Base-by-base conservation (phyloP, 2,797 vertebrate genomes). In the Pachyuromys duprasi region DNA sequence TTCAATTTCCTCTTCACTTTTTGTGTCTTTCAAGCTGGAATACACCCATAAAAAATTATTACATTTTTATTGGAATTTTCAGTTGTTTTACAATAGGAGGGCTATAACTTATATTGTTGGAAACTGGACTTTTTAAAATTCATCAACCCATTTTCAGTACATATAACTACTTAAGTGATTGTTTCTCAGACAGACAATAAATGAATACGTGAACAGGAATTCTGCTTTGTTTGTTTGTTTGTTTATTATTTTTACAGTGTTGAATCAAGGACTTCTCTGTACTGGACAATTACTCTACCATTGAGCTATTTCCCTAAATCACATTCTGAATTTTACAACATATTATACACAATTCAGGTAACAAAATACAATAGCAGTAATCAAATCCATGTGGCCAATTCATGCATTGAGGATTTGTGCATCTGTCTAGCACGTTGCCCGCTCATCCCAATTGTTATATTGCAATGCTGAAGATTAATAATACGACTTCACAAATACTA, bases 11-110 rank as follows among this genome's bases (percentile, higher is more conserved):
- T 70, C 62, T 80, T 89, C 49, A 13, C 42, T 89, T 75, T n/a
- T 75, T n/a, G 28, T 91, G 8, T 76, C 81, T 96, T 86, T 90
- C 36, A 86, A 90, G 80, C 26, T 95, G 69, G 75, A 39, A 39
- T 80, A 31, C 42, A 14, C 65, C 80, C 53, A 80, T 89, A 31
- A 80, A 88, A 83, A 17, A 90, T 49, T 42, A 28, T 63, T 91
- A 26, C 28, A 70, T 36, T 81, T 76, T 70, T 57, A 79, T 81
- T 75, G 91, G 69, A 67, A 82, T 89, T 81, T 91, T 31, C 78
- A 55, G 45, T 28, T 70, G 65, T 74, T 90, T 86, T 63, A 7
- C 57, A 53, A 6, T 45, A 90, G 36, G 67, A 42, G 70, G 2
- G 45, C 26, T 88, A 62, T 83, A 79, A 13, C n/a, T 79, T 79